These are phyloP conservation scores for Microcebus griseorufus DNA, from an alignment of 2,113 vertebrate species.

Conservation along the genomic window DNA sequence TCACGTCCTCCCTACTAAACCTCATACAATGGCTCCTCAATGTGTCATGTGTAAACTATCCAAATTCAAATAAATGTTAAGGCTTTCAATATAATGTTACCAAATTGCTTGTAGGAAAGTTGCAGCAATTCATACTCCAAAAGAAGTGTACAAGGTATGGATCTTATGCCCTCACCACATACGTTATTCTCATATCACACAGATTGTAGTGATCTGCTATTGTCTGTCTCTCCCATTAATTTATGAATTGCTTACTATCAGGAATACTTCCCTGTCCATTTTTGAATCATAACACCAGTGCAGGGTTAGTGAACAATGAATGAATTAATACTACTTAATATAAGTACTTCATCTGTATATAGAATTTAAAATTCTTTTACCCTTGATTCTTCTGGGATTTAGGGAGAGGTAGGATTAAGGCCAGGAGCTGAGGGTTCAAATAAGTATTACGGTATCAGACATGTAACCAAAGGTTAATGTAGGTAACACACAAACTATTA, in stretches of 20 bases:
- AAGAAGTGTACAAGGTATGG: background rate
- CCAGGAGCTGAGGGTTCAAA: slow-evolving; percentile 11
- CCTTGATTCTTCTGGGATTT: slow-evolving; percentile 20
- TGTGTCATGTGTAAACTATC: background rate
- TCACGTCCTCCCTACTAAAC: background rate
- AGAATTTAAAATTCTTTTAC: background rate
- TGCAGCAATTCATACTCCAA: background rate
- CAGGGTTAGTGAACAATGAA: background rate
- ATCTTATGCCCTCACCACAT: background rate
- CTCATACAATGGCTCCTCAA: background rate
- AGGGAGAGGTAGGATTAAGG: background rate
- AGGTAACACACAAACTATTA: background rate
- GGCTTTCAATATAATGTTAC: background rate
- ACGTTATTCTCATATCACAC: slow-evolving; percentile 33
- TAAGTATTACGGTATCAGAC: background rate
- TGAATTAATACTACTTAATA: background rate
- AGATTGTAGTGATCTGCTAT: background rate
- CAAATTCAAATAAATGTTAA: slow-evolving; percentile 8
- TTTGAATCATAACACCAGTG: slow-evolving; percentile 8
- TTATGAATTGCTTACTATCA: slow-evolving; percentile 35
- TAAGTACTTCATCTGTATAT: background rate
- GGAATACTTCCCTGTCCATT: slow-evolving; percentile 2
- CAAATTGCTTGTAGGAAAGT: background rate
- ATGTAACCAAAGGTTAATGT: background rate
- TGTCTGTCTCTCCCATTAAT: background rate